phyloP scores from a whole-genome alignment of 92 coral and sea anemone species.

The Pocillopora grandis region DNA sequence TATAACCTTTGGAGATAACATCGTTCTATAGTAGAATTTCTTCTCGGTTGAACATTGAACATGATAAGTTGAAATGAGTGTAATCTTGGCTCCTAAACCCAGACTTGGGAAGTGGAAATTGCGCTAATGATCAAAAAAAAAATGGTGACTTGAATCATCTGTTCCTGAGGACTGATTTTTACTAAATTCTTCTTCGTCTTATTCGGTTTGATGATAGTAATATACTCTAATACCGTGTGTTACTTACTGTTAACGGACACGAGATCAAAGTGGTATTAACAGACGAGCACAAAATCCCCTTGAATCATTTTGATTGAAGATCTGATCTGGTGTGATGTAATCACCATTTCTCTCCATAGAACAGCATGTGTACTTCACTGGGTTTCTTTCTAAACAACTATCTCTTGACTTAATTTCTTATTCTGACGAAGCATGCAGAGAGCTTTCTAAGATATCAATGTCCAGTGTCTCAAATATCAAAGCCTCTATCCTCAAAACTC shows the following conservation, averaged over 20 bases:
- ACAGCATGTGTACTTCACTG: constrained; percentile 10
- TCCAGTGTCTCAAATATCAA: neutral
- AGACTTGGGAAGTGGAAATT: constrained; percentile 2
- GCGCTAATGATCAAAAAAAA: neutral
- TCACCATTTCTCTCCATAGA: neutral
- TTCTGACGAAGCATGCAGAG: neutral
- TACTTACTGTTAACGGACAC: neutral
- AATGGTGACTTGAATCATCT: constrained; percentile 5
- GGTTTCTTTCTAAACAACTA: neutral
- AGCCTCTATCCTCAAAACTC: neutral
- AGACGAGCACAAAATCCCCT: neutral
- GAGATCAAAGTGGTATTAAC: too few species aligned
- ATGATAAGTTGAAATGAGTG: neutral
- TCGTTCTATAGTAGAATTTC: constrained; percentile 6
- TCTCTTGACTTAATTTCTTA: neutral
- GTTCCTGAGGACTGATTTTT: neutral
- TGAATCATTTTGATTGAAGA: neutral
- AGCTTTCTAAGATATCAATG: neutral
- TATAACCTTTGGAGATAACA: constrained; percentile 10
- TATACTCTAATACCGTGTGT: neutral
- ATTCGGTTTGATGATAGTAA: neutral
- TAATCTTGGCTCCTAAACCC: neutral
- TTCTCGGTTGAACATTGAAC: neutral
- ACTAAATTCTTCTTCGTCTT: neutral
- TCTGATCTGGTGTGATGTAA: neutral